Base-by-base conservation (phyloP, 2,888 invertebrate species). In the Agrenia bidenticulata region DNA sequence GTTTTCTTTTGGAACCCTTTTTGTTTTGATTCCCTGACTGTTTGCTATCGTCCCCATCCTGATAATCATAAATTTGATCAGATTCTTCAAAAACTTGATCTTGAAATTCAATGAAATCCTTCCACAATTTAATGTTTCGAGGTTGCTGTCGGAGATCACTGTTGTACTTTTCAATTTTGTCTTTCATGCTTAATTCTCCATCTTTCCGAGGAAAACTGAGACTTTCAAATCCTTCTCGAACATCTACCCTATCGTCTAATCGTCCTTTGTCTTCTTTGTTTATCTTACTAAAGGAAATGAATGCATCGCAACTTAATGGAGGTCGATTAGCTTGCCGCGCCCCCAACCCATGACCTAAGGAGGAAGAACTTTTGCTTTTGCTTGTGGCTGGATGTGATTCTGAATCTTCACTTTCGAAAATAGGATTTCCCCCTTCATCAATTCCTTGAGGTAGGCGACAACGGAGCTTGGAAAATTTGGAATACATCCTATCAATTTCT, bases 61-160 rank as follows among this genome's bases (percentile, higher is more conserved):
- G 51, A 45, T 68, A 42, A 2, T 61, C 63, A 60, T 64, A 71
- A 15, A 64, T 51, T 57, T 63, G 45, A n/a, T 63, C 56, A 13
- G 51, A 56, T 26, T 73, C 69, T 59, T 69, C 67, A 63, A 66
- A 68, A 39, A 72, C 69, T 60, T 72, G 61, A 41, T 75, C 75
- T 67, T 75, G 75, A 61, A 75, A 75, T 39, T 64, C 58, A n/a
- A 74, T 70, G 69, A 74, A 75, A 45, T 74, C 72, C 45, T 66
- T 70, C 75, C 75, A 75, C 13, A 75, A 24, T 1, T 54, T 11
- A 58, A 74, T 57, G 57, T 75, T 70, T 32, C 67, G 65, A n/a
- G 75, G 70, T 21, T 70, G 60, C 19, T 69, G 66, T 13, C 73
- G 59, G 15, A 69, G 54, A 64, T 73, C 66, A 4, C 59, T 54